Evolutionary conservation across 2,888 invertebrate species (phyloP).

Genomic region (Anoncus sp.): DNA sequence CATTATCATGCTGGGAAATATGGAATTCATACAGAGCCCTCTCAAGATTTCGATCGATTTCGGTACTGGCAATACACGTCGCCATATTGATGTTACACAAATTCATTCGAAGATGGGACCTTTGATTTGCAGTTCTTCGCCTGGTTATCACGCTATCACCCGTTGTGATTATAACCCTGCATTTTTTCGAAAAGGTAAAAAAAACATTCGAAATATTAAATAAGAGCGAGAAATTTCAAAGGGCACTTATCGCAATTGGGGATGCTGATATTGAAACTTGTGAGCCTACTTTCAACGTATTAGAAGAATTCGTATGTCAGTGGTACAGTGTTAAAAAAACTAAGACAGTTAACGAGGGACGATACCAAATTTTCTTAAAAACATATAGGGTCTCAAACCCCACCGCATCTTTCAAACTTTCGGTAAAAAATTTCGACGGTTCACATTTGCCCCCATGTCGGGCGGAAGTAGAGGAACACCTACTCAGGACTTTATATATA

Average conservation of each 20-base stretch:
- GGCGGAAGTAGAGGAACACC: not conserved
- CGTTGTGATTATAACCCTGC: not conserved
- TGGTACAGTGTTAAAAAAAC: conserved; percentile 22
- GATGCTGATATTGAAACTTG: conserved; percentile 2
- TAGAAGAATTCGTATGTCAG: conserved; percentile 9
- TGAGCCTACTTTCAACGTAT: not conserved
- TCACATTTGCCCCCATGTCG: conserved; percentile 12
- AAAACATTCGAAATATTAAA: conserved; percentile 26
- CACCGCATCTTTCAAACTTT: conserved; percentile 6
- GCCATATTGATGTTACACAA: conserved; percentile 38
- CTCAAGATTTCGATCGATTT: conserved; percentile 38
- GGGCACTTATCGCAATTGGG: conserved; percentile 22
- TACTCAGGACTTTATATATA: not conserved
- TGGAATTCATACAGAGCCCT: conserved; percentile 11
- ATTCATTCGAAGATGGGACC: conserved; percentile 23
- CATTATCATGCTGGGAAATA: conserved; percentile 38
- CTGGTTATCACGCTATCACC: conserved; percentile 44
- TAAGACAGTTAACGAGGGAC: conserved; percentile 14
- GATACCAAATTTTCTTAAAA: conserved; percentile 14
- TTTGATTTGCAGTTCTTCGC: conserved; percentile 33
- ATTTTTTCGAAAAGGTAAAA: conserved; percentile 23
- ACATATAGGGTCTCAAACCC: conserved; percentile 9
- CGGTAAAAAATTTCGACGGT: not conserved
- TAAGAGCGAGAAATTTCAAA: conserved; percentile 22
- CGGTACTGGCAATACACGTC: conserved; percentile 38